Conservation (phyloP, 2,888 invertebrate species). For the Pyrrhia umbra region DNA sequence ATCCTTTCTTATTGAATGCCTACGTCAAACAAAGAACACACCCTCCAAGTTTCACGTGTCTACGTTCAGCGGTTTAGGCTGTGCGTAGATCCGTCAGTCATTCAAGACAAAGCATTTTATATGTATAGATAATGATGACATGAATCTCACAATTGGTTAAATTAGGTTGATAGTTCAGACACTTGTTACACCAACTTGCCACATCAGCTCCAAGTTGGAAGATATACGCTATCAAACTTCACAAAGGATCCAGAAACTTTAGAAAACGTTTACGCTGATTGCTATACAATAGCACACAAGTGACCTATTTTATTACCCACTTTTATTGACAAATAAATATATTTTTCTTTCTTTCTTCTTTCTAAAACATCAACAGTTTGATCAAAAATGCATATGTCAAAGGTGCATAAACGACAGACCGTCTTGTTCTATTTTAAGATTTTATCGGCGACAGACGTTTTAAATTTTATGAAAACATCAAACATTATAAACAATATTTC, state of each 20-base stretch:
- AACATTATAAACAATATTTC: neutral
- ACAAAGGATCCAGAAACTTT: constrained; percentile 22
- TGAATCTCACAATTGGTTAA: too few species aligned
- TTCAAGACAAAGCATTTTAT: too few species aligned
- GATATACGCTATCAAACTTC: neutral
- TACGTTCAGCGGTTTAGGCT: too few species aligned
- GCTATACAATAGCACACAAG: constrained; percentile 19
- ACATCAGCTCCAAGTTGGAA: too few species aligned
- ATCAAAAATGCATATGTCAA: neutral
- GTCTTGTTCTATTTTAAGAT: neutral
- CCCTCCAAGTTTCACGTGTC: too few species aligned
- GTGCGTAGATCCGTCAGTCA: too few species aligned
- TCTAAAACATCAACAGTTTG: neutral
- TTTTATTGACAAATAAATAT: neutral
- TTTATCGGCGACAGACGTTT: neutral
- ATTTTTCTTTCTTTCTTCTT: too few species aligned
- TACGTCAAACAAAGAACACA: too few species aligned
- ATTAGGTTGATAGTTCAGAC: too few species aligned
- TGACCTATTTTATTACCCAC: constrained; percentile 18
- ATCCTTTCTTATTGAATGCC: too few species aligned
- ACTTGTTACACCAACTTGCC: too few species aligned
- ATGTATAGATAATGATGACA: too few species aligned
- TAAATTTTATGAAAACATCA: neutral
- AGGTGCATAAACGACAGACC: neutral
- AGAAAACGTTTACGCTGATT: constrained; percentile 22